Evolutionary conservation across 2,797 vertebrate genomes (phyloP).

Genomic region (Anolis apletophallus): DNA sequence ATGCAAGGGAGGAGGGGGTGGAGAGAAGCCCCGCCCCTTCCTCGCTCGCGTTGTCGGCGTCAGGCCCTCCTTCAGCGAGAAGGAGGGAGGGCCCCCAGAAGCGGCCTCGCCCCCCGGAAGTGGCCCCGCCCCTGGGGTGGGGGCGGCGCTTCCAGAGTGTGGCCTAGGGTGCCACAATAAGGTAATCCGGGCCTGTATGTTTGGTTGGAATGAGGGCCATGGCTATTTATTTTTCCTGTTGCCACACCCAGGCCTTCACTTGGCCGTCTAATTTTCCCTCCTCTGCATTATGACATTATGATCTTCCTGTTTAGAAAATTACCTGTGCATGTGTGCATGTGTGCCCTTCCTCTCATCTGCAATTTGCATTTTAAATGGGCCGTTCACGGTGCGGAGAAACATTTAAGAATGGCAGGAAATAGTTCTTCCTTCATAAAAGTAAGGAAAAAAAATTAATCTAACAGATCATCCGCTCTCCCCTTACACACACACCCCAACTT

Average conservation of each 20-base stretch:
- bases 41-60: no score
- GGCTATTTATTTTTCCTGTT: background rate
- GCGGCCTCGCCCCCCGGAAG: no score
- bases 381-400: background rate
- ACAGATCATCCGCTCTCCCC: constrained; percentile 27
- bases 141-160: no score
- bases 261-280: background rate
- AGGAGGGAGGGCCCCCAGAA: no score
- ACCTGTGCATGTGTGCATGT: background rate
- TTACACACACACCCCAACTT: background rate
- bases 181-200: no score
- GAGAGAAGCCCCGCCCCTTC: no score
- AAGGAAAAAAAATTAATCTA: constrained; percentile 22
- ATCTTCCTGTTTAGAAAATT: background rate
- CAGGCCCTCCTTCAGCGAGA: no score
- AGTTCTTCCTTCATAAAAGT: constrained; percentile 47
- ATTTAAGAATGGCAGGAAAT: background rate
- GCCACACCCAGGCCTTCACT: no score
- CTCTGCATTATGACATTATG: background rate
- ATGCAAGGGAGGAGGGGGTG: no score
- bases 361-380: constrained; percentile 11
- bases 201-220: background rate
- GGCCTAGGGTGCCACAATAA: no score
- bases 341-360: background rate
- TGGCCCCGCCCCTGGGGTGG: no score